Conservation (phyloP, 92 coral and sea anemone species). For the Anthopleura xanthogrammica region DNA sequence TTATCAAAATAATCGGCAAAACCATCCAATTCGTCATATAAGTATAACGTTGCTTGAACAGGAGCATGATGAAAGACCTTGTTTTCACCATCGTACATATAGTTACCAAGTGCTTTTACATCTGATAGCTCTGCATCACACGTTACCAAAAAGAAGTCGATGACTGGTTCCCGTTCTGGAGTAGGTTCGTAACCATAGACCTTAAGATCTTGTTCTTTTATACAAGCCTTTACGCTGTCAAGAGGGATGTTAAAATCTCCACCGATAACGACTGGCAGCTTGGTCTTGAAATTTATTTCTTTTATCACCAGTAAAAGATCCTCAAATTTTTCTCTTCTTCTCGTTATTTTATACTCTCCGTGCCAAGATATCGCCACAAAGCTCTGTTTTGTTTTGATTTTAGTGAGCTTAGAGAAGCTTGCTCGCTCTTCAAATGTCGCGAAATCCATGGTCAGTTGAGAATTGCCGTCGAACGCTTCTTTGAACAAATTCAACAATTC, state of each 20-base stretch:
- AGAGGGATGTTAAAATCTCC: conserved; percentile 2
- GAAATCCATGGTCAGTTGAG: not conserved
- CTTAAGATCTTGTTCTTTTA: not conserved
- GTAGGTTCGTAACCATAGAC: not conserved
- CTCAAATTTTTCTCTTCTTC: too few species aligned
- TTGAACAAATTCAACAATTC: too few species aligned
- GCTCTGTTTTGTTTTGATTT: not conserved
- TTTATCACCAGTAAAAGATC: not conserved
- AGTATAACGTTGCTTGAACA: too few species aligned
- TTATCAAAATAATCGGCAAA: too few species aligned
- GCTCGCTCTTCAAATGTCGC: not conserved
- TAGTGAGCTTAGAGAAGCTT: not conserved
- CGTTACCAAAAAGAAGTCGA: too few species aligned
- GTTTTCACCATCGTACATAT: too few species aligned
- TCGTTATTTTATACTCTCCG: not conserved
- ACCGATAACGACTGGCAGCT: not conserved
- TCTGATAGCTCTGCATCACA: too few species aligned
- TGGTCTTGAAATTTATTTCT: not conserved
- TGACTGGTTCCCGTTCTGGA: too few species aligned
- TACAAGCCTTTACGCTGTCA: not conserved
- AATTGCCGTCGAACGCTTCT: too few species aligned
- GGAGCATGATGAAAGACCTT: too few species aligned
- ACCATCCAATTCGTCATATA: too few species aligned
- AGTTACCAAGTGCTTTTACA: too few species aligned
- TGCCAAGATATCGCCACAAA: not conserved